A percentile compares a stretch with the other conserved stretches of the same genome.
phyloP scores from a whole-genome alignment of 2,113 vertebrate species.

The Platycercus adscitus region DNA sequence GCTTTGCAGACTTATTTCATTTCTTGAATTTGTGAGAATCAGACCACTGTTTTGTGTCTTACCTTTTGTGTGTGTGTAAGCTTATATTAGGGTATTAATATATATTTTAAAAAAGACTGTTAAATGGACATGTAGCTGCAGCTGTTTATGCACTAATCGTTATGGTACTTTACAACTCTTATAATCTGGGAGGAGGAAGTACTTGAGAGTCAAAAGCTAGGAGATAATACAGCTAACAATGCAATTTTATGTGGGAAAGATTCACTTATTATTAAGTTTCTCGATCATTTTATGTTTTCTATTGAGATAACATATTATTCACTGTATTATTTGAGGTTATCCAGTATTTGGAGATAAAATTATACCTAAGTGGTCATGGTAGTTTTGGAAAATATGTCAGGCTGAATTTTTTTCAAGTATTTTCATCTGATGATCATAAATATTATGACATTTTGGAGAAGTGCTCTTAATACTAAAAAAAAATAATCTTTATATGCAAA shows the following conservation, averaged over 20 bases:
- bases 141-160: constrained; percentile 34
- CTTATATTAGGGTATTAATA: background rate
- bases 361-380: background rate
- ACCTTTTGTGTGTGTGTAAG: background rate
- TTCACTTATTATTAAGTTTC: background rate
- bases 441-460: constrained; percentile 60
- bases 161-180: constrained; percentile 36
- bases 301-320: background rate
- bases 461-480: background rate
- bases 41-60: background rate
- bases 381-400: background rate
- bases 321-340: background rate
- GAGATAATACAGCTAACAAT: constrained; percentile 45
- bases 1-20: background rate
- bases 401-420: constrained; percentile 31
- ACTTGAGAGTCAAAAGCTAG: constrained; percentile 43
- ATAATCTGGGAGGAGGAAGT: constrained; percentile 16
- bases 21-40: background rate
- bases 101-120: background rate
- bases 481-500: background rate
- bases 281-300: background rate
- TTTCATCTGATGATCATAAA: constrained; percentile 45
- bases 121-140: constrained; percentile 41
- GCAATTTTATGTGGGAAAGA: background rate
- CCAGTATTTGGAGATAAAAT: constrained; percentile 7